phyloP scores from a whole-genome alignment of 2,888 invertebrate species.

The Plutella xylostella region DNA sequence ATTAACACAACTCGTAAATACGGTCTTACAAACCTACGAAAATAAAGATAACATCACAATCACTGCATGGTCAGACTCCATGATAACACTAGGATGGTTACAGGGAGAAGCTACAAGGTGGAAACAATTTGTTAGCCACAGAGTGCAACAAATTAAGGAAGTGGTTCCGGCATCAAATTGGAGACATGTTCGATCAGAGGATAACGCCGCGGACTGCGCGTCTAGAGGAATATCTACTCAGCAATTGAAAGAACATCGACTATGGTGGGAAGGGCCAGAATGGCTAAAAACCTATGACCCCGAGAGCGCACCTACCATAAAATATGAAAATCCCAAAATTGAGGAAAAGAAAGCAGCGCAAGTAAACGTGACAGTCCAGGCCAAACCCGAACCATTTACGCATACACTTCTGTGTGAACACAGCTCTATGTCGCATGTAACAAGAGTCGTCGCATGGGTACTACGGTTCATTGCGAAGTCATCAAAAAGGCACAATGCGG shows the following conservation, averaged over 20 bases:
- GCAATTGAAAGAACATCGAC: conserved; percentile 9
- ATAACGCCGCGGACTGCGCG: conserved; percentile 14
- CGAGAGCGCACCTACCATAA: background rate
- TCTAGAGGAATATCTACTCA: conserved; percentile 11
- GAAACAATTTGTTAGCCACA: background rate
- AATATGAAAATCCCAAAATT: background rate
- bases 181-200: background rate
- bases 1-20: background rate
- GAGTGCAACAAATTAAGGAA: background rate
- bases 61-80: conserved; percentile 1
- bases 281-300: conserved; percentile 12
- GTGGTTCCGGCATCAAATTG: background rate
- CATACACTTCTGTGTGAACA: background rate
- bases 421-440: background rate
- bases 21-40: background rate
- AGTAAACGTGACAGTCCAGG: background rate
- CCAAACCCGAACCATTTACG: background rate
- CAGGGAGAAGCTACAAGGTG: background rate
- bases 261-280: conserved; percentile 19
- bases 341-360: background rate
- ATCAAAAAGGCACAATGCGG: background rate
- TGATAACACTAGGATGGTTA: background rate
- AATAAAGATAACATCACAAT: background rate
- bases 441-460: background rate
- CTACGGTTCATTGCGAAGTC: background rate